These are phyloP conservation scores for Macrochelys suwanniensis DNA, from an alignment of 2,797 vertebrate genomes.

Conservation along the genomic window DNA sequence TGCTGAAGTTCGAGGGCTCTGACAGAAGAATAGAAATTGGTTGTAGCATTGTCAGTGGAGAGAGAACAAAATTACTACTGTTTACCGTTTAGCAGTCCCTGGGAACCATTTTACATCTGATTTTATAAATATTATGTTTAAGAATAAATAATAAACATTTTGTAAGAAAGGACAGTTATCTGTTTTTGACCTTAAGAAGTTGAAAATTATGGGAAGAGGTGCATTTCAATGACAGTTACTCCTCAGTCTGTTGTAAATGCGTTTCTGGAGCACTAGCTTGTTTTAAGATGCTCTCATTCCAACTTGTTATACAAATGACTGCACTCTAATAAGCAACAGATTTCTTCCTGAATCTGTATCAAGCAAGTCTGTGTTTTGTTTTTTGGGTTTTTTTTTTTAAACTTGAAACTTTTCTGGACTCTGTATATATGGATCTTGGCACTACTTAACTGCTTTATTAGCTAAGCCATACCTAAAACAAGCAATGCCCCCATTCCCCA, in stretches of 20 bases:
- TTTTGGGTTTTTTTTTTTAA: not conserved
- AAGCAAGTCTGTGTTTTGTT: not conserved
- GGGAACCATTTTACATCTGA: not conserved
- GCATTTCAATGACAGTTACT: conserved; percentile 19
- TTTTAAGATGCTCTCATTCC: conserved; percentile 22
- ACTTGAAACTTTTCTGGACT: not conserved
- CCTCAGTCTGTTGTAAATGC: not conserved
- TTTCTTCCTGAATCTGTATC: conserved; percentile 19
- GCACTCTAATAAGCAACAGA: not conserved
- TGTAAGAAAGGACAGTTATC: not conserved
- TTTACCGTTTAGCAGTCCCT: conserved; percentile 34
- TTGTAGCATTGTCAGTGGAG: conserved; percentile 25
- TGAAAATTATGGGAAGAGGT: conserved; percentile 13
- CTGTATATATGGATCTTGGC: not conserved
- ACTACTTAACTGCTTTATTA: conserved; percentile 25
- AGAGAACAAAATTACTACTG: conserved; percentile 19
- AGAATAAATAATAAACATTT: not conserved
- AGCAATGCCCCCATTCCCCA: not conserved
- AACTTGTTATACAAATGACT: conserved; percentile 34
- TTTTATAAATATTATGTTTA: not conserved
- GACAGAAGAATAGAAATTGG: conserved; percentile 27
- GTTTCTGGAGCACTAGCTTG: conserved; percentile 2
- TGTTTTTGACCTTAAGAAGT: conserved; percentile 8
- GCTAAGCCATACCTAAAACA: not conserved
- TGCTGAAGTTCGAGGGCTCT: conserved; percentile 37